phyloP scores from a whole-genome alignment of 2,888 invertebrate genomes.

The Mesorhabditis belari region DNA sequence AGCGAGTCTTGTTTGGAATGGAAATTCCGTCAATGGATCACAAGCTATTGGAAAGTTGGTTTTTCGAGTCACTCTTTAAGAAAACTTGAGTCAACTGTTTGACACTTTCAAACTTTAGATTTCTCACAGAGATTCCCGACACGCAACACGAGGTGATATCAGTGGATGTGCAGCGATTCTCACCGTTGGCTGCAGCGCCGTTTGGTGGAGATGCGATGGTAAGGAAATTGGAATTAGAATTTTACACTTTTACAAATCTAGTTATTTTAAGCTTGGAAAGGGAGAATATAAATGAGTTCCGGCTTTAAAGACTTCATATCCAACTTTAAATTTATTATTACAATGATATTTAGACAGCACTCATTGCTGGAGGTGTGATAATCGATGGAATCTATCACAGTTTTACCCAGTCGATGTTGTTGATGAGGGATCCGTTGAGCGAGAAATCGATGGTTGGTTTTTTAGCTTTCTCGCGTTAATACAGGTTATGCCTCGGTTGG shows the following conservation, averaged over 20 bases:
- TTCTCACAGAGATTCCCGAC: conserved; percentile 73
- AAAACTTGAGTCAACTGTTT: neutral
- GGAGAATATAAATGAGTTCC: neutral
- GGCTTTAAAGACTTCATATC: too few species aligned
- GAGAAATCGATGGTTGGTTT: conserved; percentile 25
- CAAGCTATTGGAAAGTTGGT: conserved; percentile 68
- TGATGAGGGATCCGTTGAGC: too few species aligned
- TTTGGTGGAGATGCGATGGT: neutral
- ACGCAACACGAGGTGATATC: conserved; percentile 72
- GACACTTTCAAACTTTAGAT: conserved; percentile 60
- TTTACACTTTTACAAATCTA: conserved; percentile 3
- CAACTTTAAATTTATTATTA: neutral
- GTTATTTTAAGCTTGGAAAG: conserved; percentile 10
- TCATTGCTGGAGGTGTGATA: conserved; percentile 3
- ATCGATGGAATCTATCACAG: conserved; percentile 1
- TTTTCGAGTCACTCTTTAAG: neutral
- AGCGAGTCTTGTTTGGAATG: conserved; percentile 84
- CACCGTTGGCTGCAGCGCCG: conserved; percentile 7
- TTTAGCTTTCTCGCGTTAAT: neutral
- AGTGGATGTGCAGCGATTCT: conserved; percentile 70
- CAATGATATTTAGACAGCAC: neutral
- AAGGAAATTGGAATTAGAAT: neutral
- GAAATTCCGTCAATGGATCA: conserved; percentile 73
- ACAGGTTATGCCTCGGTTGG: neutral
- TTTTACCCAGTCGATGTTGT: conserved; percentile 5